Evolutionary conservation across 1,140 invertebrate genomes (phyloP).

Genomic region (Cylas formicarius): DNA sequence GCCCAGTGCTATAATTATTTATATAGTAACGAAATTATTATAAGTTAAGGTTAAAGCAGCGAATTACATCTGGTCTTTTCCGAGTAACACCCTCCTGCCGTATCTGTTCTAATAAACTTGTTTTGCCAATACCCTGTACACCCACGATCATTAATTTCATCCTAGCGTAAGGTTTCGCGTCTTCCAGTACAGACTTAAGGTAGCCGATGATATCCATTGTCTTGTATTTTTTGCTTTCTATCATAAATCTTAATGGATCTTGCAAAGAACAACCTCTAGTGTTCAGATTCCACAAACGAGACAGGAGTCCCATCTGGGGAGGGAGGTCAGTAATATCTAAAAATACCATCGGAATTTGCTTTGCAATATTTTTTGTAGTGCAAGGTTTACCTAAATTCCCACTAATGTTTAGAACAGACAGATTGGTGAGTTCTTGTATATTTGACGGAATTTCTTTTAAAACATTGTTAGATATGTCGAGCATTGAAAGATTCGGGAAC

Average conservation of each 20-base stretch:
- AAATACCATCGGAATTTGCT: too few relatives aligned
- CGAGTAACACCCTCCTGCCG: conserved; percentile 75
- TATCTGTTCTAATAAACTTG: conserved; percentile 82
- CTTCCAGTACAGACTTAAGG: conserved; percentile 80
- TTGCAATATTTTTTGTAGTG: too few relatives aligned
- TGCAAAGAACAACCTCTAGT: conserved; percentile 81
- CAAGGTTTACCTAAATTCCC: conserved; percentile 63
- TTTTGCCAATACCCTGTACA: conserved; percentile 89
- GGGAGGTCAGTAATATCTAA: conserved; percentile 78
- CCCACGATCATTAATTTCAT: conserved; percentile 99
- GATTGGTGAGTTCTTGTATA: conserved; percentile 76
- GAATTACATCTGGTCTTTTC: conserved; percentile 64
- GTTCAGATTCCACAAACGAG: conserved; percentile 92
- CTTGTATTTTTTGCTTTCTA: conserved; percentile 87
- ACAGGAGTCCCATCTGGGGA: conserved; percentile 88
- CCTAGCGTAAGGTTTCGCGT: conserved; percentile 87
- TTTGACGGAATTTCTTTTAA: conserved; percentile 73
- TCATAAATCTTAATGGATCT: conserved; percentile 87
- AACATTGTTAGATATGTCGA: conserved; percentile 88
- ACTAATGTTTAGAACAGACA: conserved; percentile 91
- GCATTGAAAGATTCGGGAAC: conserved; percentile 90
- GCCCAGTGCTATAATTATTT: conserved; percentile 71
- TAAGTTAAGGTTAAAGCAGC: too few relatives aligned
- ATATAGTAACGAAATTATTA: neutral
- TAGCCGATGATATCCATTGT: conserved; percentile 96